A percentile compares a stretch with the other conserved stretches of the same genome.
Conservation (phyloP, 2,888 invertebrate species). For the Caenorhabditis afra region DNA sequence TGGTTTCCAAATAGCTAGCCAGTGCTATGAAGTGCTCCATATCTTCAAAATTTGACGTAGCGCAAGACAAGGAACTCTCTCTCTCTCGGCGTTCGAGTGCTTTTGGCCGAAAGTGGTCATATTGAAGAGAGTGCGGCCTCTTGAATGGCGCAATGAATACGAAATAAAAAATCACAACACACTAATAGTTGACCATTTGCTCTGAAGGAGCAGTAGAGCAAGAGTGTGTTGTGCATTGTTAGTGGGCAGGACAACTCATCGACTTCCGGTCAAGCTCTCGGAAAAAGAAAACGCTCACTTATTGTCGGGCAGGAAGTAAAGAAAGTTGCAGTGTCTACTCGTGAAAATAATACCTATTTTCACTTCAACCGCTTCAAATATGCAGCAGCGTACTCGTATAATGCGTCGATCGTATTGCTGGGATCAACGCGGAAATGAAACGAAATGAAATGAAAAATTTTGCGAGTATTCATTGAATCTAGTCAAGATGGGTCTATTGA, state of each 20-base stretch:
- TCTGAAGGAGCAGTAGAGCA: slow-evolving; percentile 41
- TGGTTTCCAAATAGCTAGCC: neutral
- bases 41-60: slow-evolving; percentile 47
- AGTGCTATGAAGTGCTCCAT: too few relatives aligned
- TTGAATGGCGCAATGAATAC: slow-evolving; percentile 48
- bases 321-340: slow-evolving; percentile 35
- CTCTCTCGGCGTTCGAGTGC: slow-evolving; percentile 20
- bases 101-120: slow-evolving; percentile 49
- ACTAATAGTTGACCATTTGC: slow-evolving; percentile 24
- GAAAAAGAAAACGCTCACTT: slow-evolving; percentile 45
- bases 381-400: too few relatives aligned
- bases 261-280: slow-evolving; percentile 46
- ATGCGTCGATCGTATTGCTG: too few relatives aligned
- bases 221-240: slow-evolving; percentile 32
- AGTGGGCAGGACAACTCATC: slow-evolving; percentile 32
- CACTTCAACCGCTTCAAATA: too few relatives aligned
- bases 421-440: too few relatives aligned
- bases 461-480: too few relatives aligned
- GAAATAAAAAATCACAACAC: slow-evolving; percentile 23
- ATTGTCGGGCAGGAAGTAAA: slow-evolving; percentile 22
- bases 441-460: too few relatives aligned
- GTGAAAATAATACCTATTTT: slow-evolving; percentile 5
- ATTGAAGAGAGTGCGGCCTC: slow-evolving; percentile 20
- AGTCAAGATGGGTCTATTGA: neutral
- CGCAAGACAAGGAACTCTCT: neutral